A percentile compares a stretch with the other conserved stretches of the same genome.
These are phyloP conservation scores for Aradophagus sp. DNA, from an alignment of 1,140 invertebrate genomes.

Conservation along the genomic window DNA sequence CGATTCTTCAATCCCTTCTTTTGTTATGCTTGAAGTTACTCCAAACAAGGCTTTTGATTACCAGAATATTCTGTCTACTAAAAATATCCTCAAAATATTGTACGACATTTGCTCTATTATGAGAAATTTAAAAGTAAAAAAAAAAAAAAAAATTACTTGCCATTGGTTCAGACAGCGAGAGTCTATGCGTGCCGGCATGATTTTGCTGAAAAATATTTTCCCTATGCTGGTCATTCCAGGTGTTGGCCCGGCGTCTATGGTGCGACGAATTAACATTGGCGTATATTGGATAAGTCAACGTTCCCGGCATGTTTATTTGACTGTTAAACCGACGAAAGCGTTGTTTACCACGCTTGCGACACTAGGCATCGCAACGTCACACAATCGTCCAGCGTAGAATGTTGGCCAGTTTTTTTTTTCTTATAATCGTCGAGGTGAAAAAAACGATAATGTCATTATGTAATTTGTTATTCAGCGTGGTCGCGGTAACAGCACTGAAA, in stretches of 20 bases:
- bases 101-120: too few species aligned
- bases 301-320: constrained; percentile 67
- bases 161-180: constrained; percentile 63
- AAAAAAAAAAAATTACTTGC: constrained; percentile 41
- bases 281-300: constrained; percentile 71
- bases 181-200: constrained; percentile 56
- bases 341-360: background rate
- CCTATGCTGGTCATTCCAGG: constrained; percentile 62
- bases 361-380: constrained; percentile 28
- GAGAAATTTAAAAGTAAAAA: too few species aligned
- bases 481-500: too few species aligned
- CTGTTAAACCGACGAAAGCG: constrained; percentile 18
- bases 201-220: constrained; percentile 44
- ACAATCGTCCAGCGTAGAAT: constrained; percentile 6
- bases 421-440: background rate
- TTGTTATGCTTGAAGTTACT: too few species aligned
- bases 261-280: constrained; percentile 65
- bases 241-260: constrained; percentile 66
- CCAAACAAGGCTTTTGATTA: background rate
- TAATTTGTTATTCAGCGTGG: constrained; percentile 19
- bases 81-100: too few species aligned
- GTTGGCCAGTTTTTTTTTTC: too few species aligned
- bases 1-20: too few species aligned
- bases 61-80: background rate
- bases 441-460: constrained; percentile 9